Evolutionary conservation across 2,888 invertebrate species (phyloP), one percentile per base, ranked within the genome.

Genomic region (Crepidodera aurea): DNA sequence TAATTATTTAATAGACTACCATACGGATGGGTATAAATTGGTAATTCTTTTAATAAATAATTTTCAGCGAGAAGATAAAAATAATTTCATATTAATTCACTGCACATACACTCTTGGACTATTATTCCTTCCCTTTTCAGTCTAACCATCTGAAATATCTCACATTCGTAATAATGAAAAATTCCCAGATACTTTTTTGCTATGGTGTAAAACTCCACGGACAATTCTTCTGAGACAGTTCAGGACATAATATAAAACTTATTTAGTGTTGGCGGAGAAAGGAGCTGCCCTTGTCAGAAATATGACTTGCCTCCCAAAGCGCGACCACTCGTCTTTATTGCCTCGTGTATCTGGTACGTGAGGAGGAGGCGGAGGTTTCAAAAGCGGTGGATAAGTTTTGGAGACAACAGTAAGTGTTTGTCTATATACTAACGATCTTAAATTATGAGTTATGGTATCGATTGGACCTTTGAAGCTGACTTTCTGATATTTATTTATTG

Each of bases 261-360:
- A 48, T 62, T 61, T 53, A 62, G 65, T 60, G 58, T 53, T 37
- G 18, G 46, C 32, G 46, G 53, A 56, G 51, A 64, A 59, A 61
- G 55, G 54, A 65, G 62, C 62, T 65, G 65, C 27, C 60, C 50
- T 44, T 62, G 60, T 65, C 65, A 65, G 65, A 65, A 63, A 51
- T 59, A 63, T 63, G 54, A 55, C 55, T 59, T 34, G 62, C 53
- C 50, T 51, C 34, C 54, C 48, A 51, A 59, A 55, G 39, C 57
- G 57, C 60, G 50, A 71, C 72, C 75, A 76, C 76, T 76, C 73
- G 72, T 75, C 75, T 77, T 77, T 77, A 77, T 77, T 77, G 75
- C 75, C 72, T 73, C 75, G 73, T 75, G 75, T 75, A 74, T 76
- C 75, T 75, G 70, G 75, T 73, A 76, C 77, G 75, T 75, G 75